Conservation (phyloP, 2,113 vertebrate species). For the Motacilla tschutschensis region DNA sequence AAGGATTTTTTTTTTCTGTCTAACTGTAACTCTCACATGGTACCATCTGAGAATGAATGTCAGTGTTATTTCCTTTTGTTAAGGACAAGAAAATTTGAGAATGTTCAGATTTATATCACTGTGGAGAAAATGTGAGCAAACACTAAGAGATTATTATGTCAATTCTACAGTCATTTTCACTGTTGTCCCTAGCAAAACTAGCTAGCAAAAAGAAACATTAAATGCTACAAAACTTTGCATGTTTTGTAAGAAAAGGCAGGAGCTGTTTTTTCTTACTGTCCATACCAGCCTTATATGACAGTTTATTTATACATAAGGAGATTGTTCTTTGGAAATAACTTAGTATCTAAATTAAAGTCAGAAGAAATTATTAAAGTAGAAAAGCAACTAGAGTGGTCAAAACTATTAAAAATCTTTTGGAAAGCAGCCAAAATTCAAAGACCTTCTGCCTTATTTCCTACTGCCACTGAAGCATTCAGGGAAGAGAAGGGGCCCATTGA, state of each 20-base stretch:
- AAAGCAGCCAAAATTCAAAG: slow-evolving; percentile 28
- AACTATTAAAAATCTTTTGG: slow-evolving; percentile 17
- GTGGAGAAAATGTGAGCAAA: neutral
- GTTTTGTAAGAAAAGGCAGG: neutral
- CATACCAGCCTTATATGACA: neutral
- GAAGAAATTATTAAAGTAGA: neutral
- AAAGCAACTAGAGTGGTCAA: neutral
- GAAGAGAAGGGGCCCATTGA: slow-evolving; percentile 33
- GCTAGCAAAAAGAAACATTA: neutral
- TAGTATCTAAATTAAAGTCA: neutral
- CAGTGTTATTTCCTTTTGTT: neutral
- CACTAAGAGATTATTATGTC: neutral
- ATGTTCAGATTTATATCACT: neutral
- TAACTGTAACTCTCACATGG: neutral
- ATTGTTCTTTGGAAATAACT: neutral
- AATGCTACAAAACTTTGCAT: neutral
- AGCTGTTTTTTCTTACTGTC: neutral
- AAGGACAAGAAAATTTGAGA: neutral
- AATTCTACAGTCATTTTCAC: neutral
- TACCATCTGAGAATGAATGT: neutral
- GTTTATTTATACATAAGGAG: neutral
- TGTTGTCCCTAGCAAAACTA: neutral
- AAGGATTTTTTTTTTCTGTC: neutral
- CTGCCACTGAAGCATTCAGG: neutral
- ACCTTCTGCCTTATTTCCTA: slow-evolving; percentile 25